Evolutionary conservation across 2,888 invertebrate species (phyloP), one percentile per base, ranked within the genome.

Genomic region (Athalia rosae): DNA sequence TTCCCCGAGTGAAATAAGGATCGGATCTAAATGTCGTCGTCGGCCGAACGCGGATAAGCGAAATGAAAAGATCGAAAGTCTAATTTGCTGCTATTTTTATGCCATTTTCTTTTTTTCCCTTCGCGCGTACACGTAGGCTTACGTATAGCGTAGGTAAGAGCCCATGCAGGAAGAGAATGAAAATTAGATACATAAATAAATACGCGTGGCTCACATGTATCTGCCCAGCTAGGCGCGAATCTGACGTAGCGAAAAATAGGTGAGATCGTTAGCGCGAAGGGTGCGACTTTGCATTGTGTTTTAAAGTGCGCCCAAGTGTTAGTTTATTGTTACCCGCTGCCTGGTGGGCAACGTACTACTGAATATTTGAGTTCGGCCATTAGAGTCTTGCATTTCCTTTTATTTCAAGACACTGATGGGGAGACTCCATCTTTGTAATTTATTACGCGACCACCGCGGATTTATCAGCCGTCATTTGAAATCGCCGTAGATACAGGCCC

Each of bases 281-380:
- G 87, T 85, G 88, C 83, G 86, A 87, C 86, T 84, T 83, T 76
- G 84, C 86, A 88, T 88, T 89, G 89, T 89, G 85, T 80, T 84
- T 82, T 82, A 82, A 84, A 87, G 86, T 84, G 81, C 80, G 81
- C 80, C 83, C 82, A 85, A 89, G 89, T 89, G 88, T 89, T 89
- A 83, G 88, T 88, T 89, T 89, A 89, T 89, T 88, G 88, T 89
- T 89, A 89, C 86, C 85, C 84, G 85, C 85, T 87, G 86, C 86
- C 89, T 87, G 85, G 82, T 88, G 87, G 88, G 87, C 86, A 87
- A 83, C 79, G 82, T 79, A 50, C 78, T 79, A 82, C 83, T 87
- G 81, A 84, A 88, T 89, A 87, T 89, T 89, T 85, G 85, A 87
- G 80, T 69, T 76, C 80, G 81, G 80, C 87, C 84, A 88, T 89